Evolutionary conservation across 2,113 vertebrate species (phyloP).

Genomic region (Rousettus leschenaultii): DNA sequence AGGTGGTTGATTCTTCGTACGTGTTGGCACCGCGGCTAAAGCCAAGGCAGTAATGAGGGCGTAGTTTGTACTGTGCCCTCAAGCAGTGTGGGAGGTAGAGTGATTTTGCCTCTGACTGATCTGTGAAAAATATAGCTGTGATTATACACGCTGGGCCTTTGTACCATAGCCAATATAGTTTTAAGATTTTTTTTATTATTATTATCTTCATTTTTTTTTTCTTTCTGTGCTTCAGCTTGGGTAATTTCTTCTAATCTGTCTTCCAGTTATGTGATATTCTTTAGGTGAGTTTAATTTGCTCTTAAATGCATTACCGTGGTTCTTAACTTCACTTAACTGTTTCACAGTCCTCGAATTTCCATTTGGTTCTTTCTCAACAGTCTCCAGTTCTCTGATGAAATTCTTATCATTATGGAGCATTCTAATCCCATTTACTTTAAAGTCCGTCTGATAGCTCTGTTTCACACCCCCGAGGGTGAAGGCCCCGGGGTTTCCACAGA

Average conservation of each 20-base stretch:
- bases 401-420: neutral
- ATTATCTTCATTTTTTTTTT: neutral
- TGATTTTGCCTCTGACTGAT: neutral
- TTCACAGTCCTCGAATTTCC: neutral
- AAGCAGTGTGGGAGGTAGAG: accelerated
- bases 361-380: neutral
- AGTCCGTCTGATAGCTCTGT: neutral
- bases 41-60: neutral
- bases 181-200: conserved; percentile 2
- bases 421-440: neutral
- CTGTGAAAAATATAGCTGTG: neutral
- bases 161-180: neutral
- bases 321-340: neutral
- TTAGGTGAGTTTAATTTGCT: neutral
- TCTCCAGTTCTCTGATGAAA: neutral
- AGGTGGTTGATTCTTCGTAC: neutral
- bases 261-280: neutral
- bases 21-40: neutral
- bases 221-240: neutral
- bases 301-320: neutral
- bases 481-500: neutral
- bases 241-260: neutral
- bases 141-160: neutral
- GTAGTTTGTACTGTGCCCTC: neutral
- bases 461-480: neutral